Conservation (phyloP, 2,113 vertebrate genomes). For the Nothoprocta perdicaria region DNA sequence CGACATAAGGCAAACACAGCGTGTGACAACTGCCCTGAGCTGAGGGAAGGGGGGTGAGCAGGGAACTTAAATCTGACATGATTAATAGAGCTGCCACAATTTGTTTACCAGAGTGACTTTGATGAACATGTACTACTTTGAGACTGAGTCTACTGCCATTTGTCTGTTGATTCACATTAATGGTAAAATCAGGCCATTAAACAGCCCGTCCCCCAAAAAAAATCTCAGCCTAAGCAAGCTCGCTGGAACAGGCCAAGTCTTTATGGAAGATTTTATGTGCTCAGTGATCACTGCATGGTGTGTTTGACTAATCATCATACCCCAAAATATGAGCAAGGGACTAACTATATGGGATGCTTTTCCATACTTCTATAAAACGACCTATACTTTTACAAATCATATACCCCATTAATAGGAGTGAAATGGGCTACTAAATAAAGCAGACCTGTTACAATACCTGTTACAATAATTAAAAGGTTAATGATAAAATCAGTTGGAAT, state of each 20-base stretch:
- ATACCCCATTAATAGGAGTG: background rate
- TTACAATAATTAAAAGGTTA: background rate
- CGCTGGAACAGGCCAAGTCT: background rate
- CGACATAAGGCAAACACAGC: slow-evolving; percentile 4
- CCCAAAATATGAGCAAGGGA: background rate
- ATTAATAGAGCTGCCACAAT: slow-evolving; percentile 38
- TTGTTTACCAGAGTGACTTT: slow-evolving; percentile 53
- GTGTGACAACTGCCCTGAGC: background rate
- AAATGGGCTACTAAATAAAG: background rate
- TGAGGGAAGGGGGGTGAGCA: slow-evolving; percentile 1
- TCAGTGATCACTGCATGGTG: background rate
- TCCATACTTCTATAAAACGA: background rate
- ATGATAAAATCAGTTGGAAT: background rate
- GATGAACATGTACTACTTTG: slow-evolving; percentile 36
- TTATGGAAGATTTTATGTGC: background rate
- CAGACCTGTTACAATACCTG: background rate
- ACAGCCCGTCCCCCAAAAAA: background rate
- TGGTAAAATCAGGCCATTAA: slow-evolving; percentile 49
- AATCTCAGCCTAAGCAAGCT: background rate
- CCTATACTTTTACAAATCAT: background rate
- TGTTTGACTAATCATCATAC: background rate
- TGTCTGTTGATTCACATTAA: slow-evolving; percentile 35
- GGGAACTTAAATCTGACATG: slow-evolving; percentile 1
- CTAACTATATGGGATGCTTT: background rate
- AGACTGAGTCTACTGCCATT: background rate